Evolutionary conservation across 1,140 invertebrate genomes (phyloP).

Genomic region (Drosophila sucinea): DNA sequence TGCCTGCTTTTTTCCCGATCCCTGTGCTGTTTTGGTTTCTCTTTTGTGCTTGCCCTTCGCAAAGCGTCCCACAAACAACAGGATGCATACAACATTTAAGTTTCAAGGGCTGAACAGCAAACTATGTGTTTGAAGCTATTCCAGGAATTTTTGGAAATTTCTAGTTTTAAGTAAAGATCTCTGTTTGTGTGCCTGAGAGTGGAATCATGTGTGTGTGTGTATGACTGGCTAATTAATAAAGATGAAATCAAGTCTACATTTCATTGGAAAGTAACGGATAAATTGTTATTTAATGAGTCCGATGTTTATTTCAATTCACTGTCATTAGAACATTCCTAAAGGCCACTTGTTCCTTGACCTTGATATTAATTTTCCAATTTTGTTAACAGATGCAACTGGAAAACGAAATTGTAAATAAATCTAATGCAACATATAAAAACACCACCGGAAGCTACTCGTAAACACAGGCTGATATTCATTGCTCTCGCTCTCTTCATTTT

Average conservation of each 20-base stretch:
- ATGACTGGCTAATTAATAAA: neutral
- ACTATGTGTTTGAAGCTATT: neutral
- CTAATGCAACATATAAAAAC: conserved; percentile 36
- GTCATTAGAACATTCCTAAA: neutral
- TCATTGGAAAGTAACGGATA: too few species aligned
- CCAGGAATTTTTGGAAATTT: conserved; percentile 7
- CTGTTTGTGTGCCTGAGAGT: neutral
- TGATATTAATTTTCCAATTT: conserved; percentile 44
- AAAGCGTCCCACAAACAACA: conserved; percentile 50
- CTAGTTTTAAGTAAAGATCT: neutral
- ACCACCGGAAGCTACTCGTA: conserved; percentile 71
- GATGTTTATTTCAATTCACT: neutral
- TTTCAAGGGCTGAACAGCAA: neutral
- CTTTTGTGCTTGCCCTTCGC: conserved; percentile 76
- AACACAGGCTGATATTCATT: conserved; percentile 24
- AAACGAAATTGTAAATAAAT: conserved; percentile 24
- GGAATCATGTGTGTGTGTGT: neutral
- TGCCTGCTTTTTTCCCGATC: conserved; percentile 19
- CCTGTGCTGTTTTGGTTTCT: conserved; percentile 38
- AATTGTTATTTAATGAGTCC: neutral
- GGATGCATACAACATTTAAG: conserved; percentile 36
- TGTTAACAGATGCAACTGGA: conserved; percentile 56
- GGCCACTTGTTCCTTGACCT: conserved; percentile 45
- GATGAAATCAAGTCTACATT: too few species aligned
- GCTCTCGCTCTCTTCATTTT: conserved; percentile 19